Conservation (phyloP, 1,140 invertebrate species). For the Drosophila mauritiana region DNA sequence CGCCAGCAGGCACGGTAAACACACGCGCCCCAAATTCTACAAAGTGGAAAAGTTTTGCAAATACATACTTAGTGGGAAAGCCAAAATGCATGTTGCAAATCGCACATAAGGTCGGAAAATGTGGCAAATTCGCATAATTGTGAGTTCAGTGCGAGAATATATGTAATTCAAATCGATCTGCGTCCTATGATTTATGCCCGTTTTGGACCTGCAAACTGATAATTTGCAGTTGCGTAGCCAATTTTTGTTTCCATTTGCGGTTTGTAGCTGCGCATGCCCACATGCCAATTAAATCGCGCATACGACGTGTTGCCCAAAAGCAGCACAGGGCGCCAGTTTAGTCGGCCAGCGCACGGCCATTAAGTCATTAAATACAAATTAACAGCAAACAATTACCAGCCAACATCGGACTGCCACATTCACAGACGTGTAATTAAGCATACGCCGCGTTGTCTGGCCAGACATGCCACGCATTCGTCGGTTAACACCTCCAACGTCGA, state of each 20-base stretch:
- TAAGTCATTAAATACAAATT: conserved; percentile 79
- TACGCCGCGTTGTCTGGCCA: conserved; percentile 58
- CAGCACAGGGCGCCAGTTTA: conserved; percentile 38
- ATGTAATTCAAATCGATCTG: conserved; percentile 24
- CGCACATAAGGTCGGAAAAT: conserved; percentile 41
- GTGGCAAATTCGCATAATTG: conserved; percentile 34
- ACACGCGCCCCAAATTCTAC: conserved; percentile 54
- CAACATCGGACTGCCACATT: not conserved
- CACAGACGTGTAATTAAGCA: conserved; percentile 60
- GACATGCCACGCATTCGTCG: conserved; percentile 30
- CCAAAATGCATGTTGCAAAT: conserved; percentile 38
- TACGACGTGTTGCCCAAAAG: conserved; percentile 39
- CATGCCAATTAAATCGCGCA: conserved; percentile 36
- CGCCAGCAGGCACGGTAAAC: conserved; percentile 52
- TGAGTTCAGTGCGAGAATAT: conserved; percentile 12
- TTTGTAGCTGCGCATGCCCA: conserved; percentile 44
- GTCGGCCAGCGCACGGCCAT: conserved; percentile 38
- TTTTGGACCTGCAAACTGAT: conserved; percentile 49
- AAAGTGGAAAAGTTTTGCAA: conserved; percentile 43
- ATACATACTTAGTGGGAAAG: conserved; percentile 24
- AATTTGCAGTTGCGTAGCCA: conserved; percentile 43
- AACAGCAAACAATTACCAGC: conserved; percentile 47
- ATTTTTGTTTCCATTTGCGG: conserved; percentile 29
- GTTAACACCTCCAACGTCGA: conserved; percentile 9
- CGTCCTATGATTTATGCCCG: conserved; percentile 39